Conservation (phyloP, 2,888 invertebrate genomes). For the Hermaeophaga mercurialis region DNA sequence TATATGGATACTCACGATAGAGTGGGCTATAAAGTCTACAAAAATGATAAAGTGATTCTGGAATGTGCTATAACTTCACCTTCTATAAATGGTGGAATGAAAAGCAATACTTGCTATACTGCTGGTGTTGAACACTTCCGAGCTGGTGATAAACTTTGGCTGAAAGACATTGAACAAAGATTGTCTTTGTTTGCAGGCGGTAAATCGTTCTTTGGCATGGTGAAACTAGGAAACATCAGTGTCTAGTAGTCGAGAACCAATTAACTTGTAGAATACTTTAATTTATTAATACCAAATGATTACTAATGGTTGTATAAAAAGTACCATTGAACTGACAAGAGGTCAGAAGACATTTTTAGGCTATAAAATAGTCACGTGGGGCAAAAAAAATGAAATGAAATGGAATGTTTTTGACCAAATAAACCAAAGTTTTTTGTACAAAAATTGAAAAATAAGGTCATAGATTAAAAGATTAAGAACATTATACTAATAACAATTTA, state of each 20-base stretch:
- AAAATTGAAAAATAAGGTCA: too few relatives aligned
- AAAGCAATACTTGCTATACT: slow-evolving; percentile 77
- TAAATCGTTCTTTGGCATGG: slow-evolving; percentile 83
- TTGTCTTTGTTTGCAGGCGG: slow-evolving; percentile 74
- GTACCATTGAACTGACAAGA: slow-evolving; percentile 15
- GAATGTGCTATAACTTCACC: slow-evolving; percentile 77
- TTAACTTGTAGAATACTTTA: background rate
- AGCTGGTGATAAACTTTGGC: slow-evolving; percentile 68
- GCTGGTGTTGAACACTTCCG: slow-evolving; percentile 68
- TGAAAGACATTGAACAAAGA: slow-evolving; percentile 72
- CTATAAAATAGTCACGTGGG: too few relatives aligned
- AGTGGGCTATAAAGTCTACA: slow-evolving; percentile 75
- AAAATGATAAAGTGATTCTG: slow-evolving; percentile 65
- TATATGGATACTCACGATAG: slow-evolving; percentile 78
- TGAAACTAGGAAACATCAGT: slow-evolving; percentile 68
- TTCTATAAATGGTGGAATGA: slow-evolving; percentile 59
- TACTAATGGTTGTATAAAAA: slow-evolving; percentile 12
- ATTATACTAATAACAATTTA: too few relatives aligned
- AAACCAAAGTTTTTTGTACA: slow-evolving; percentile 1
- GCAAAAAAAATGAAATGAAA: background rate
- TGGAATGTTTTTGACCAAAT: background rate
- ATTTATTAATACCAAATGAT: slow-evolving; percentile 13
- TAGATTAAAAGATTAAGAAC: too few relatives aligned
- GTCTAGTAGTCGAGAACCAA: slow-evolving; percentile 1
- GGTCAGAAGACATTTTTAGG: background rate